phyloP scores from a whole-genome alignment of 2,113 vertebrate species.

The Numenius arquata region DNA sequence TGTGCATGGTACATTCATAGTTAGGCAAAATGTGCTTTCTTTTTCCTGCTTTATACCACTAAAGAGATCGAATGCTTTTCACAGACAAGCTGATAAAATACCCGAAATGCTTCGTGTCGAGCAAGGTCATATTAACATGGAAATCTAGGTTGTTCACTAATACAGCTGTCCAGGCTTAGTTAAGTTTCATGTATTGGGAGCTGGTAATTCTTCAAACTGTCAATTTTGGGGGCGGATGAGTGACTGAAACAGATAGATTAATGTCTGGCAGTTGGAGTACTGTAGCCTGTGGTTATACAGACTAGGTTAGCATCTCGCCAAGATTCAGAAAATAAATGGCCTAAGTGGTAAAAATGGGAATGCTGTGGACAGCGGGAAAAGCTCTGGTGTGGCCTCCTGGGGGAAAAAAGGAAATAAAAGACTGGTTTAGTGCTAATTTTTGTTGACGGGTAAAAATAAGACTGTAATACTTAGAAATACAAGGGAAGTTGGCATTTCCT shows the following conservation, averaged over 20 bases:
- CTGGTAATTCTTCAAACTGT: conserved; percentile 50
- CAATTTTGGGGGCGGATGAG: conserved; percentile 14
- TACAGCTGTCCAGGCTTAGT: conserved; percentile 31
- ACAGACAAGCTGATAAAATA: conserved; percentile 6
- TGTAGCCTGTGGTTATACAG: conserved; percentile 41
- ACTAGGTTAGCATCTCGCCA: conserved; percentile 2
- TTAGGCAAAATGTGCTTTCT: neutral
- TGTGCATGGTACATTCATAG: neutral
- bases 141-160: conserved; percentile 1
- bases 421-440: neutral
- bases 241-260: conserved; percentile 53
- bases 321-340: conserved; percentile 11
- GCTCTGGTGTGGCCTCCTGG: neutral
- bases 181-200: conserved; percentile 12
- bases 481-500: neutral
- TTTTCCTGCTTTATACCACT: neutral
- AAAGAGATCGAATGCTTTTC: neutral
- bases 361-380: neutral
- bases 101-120: neutral
- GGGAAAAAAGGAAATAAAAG: neutral
- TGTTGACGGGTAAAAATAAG: neutral
- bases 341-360: neutral
- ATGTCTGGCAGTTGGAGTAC: neutral
- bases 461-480: neutral
- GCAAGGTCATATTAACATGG: neutral